Percentiles rank a stretch among this genome's conserved stretches.
Conservation (phyloP, 2,113 vertebrate species). For the Clarias macrocephalus region DNA sequence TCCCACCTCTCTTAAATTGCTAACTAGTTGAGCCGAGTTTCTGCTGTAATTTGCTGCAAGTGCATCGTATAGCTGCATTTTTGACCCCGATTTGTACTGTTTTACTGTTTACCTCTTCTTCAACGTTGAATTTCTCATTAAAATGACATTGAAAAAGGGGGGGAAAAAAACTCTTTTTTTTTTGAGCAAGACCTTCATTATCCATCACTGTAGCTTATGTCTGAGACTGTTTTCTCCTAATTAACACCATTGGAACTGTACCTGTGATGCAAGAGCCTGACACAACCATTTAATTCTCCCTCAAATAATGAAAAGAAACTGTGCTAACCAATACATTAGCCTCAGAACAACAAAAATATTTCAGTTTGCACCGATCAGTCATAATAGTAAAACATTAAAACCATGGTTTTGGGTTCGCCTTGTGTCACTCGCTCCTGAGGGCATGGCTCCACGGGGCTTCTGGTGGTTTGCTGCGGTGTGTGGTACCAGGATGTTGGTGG, state of each 20-base stretch:
- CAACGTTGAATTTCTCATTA: background rate
- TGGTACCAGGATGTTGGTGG: no score
- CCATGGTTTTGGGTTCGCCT: no score
- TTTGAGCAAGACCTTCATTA: background rate
- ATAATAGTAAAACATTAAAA: no score
- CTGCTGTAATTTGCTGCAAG: background rate
- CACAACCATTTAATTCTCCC: background rate
- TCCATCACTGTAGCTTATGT: background rate
- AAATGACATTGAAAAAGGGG: background rate
- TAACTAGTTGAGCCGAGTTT: background rate
- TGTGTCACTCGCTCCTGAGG: no score
- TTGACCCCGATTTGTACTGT: background rate
- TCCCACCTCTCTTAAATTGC: background rate
- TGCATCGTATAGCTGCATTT: background rate
- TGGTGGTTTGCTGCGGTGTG: no score
- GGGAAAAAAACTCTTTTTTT: background rate
- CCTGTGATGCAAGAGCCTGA: background rate
- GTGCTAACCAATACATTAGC: background rate
- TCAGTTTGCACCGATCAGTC: background rate
- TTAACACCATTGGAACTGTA: background rate
- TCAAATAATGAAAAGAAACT: background rate
- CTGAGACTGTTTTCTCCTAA: background rate
- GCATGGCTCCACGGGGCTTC: no score
- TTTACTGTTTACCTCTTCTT: background rate
- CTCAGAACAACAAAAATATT: background rate